Evolutionary conservation across 2,888 invertebrate genomes (phyloP), one percentile per base, ranked within the genome.

Genomic region (Folsomia manolachei): DNA sequence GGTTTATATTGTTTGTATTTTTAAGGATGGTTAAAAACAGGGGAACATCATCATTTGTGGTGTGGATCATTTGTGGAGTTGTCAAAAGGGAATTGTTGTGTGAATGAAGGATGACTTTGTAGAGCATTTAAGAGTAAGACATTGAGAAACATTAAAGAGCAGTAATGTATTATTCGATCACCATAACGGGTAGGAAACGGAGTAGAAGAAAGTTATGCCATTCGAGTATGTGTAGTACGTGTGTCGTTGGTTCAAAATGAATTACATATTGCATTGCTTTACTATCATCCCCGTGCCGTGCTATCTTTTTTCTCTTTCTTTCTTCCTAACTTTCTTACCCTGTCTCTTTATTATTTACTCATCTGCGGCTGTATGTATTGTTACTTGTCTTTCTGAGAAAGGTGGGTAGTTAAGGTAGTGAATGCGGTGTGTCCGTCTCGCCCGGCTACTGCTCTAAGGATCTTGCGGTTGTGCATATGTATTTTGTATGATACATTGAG

Each of bases 81-180:
- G 39, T 39, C 39, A 39, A 39, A 39, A n/a, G n/a, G 39, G 39
- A 39, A 39, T 39, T 39, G 39, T 39, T 69, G 74, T 72, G 77
- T 72, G 73, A 77, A 74, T 73, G 73, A 77, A 66, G 69, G 73
- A 75, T 70, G 66, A 27, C 19, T 27, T 63, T 60, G 60, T 51
- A 53, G 63, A 62, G 62, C 26, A 67, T 68, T 51, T 51, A 53
- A 27, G 66, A 39, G 61, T 64, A 64, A 64, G 64, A 64, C 64
- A 64, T 64, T 64, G 64, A 64, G 27, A 27, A 25, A 25, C 64
- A 64, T 64, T 64, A 64, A 64, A 27, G 64, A 25, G n/a, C 27
- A 27, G 27, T 27, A 64, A 27, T 64, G 27, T 27, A 64, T 64
- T 64, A 64, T 64, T 64, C 64, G 64, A 64, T 64, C 64, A 64